These are phyloP conservation scores for Drosophila miranda DNA, from an alignment of 1,140 invertebrate genomes.

Conservation along the genomic window DNA sequence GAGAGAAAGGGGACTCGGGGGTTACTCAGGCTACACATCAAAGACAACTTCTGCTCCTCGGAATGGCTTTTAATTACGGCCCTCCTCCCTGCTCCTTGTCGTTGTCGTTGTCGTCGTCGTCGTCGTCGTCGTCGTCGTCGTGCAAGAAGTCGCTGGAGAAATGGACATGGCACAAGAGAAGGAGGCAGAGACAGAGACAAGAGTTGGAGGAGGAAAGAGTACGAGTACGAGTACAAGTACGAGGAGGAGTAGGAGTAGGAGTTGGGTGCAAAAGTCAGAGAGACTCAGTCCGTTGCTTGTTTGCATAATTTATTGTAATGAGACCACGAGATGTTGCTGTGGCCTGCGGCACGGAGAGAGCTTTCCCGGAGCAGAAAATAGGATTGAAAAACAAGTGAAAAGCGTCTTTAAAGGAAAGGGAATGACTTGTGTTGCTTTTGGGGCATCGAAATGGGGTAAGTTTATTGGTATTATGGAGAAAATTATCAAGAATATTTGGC, in stretches of 20 bases:
- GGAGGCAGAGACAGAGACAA: not conserved
- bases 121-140: constrained; percentile 16
- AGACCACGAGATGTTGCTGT: constrained; percentile 52
- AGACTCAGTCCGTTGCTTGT: constrained; percentile 22
- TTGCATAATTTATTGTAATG: constrained; percentile 78
- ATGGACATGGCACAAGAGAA: constrained; percentile 4
- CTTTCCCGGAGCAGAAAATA: not conserved
- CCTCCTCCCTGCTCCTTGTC: not conserved
- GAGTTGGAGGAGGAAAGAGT: not conserved
- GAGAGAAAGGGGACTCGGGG: constrained; percentile 7
- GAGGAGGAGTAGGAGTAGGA: constrained; percentile 2
- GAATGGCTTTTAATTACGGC: constrained; percentile 72
- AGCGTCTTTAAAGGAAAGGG: not conserved
- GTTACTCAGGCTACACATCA: constrained; percentile 45
- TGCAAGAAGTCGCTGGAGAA: constrained; percentile 30
- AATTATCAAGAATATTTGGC: no score
- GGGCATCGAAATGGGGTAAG: no score
- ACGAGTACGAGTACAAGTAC: not conserved
- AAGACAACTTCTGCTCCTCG: constrained; percentile 55
- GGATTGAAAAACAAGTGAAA: constrained; percentile 11
- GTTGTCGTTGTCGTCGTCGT: constrained; percentile 5
- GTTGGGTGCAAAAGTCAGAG: constrained; percentile 4
- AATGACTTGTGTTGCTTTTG: no score
- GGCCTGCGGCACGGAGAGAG: constrained; percentile 2
- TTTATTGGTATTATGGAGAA: no score